Base-by-base conservation (phyloP, 35 echinoderm and acorn worm species). In the Anneissia japonica region DNA sequence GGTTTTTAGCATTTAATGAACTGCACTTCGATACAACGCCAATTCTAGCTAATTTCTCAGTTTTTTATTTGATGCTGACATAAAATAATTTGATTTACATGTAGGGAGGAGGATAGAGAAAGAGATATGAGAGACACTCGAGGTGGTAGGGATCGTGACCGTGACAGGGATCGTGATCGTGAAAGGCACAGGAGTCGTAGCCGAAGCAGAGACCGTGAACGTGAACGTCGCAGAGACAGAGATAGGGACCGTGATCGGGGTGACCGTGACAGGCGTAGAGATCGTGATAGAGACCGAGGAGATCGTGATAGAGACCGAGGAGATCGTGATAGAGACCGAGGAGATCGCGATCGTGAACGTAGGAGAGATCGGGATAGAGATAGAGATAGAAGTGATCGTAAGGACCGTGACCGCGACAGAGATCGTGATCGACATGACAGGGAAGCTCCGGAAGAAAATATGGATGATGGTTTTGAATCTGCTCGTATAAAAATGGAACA, bases 231-330 rank as follows among this genome's bases (percentile, higher is more conserved):
- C 34, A 79, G 85, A 26, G 77, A 82, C 1, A 38, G 88, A 23
- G 88, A 84, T 37, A 83, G 88, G 30, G 72, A 33, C 5, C 34
- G 73, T 35, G 32, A 46, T 4, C 36, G 41, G 4, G 76, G 64
- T 46, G 85, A 87, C 31, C 38, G 86, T 21, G 86, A 83, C 19
- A 46, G 80, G 9, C 56, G 77, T 64, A 89, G 72, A 37, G 87
- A 89, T 21, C 46, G 87, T 28, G 80, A 80, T 55, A 76, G 80
- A 72, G 73, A 72, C 0, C 56, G 80, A 13, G 46, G 87, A 55
- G 87, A 89, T 23, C 46, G 79, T 19, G 64, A 76, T 37, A 82
- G 72, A 43, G 86, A 88, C 45, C 31, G 41, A 6, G 34, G 79
- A 33, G 82, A 73, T 31, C 41, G 43, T 4, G 56, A 38, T 0